phyloP scores from a whole-genome alignment of 2,113 vertebrate genomes.

The Hippoglossus stenolepis region DNA sequence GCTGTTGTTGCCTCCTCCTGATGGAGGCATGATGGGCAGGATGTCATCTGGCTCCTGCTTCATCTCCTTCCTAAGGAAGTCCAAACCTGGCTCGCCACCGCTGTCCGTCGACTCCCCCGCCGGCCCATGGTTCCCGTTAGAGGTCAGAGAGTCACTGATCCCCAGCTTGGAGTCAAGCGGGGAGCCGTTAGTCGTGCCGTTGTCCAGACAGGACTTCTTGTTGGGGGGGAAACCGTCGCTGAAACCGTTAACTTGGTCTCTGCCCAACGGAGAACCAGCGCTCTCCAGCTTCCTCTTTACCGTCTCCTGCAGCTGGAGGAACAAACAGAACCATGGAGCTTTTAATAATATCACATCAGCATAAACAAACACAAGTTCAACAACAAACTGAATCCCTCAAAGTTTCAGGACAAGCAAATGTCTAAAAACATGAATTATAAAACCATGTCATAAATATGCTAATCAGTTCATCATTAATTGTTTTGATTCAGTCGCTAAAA shows the following conservation, averaged over 20 bases:
- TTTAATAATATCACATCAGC: not conserved
- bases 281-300: slow-evolving; percentile 94
- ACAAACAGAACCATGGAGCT: slow-evolving; percentile 2
- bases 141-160: slow-evolving; percentile 68
- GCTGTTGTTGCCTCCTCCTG: slow-evolving; percentile 88
- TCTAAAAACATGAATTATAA: too few species aligned
- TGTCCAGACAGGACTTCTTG: slow-evolving; percentile 90
- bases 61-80: slow-evolving; percentile 90
- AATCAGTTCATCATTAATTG: too few species aligned
- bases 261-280: slow-evolving; percentile 87
- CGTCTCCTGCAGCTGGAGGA: slow-evolving; percentile 83
- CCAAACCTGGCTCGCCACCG: slow-evolving; percentile 68
- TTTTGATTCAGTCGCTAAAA: too few species aligned
- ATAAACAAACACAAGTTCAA: not conserved
- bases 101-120: slow-evolving; percentile 80
- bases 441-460: too few species aligned
- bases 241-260: slow-evolving; percentile 92
- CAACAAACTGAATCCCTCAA: too few species aligned
- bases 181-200: slow-evolving; percentile 86
- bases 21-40: slow-evolving; percentile 90
- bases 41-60: slow-evolving; percentile 97
- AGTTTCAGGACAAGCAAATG: too few species aligned
- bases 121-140: slow-evolving; percentile 81
- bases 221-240: slow-evolving; percentile 88
- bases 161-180: slow-evolving; percentile 87